Evolutionary conservation across 1,140 invertebrate genomes (phyloP), one percentile per base, ranked within the genome.

Genomic region (Fopius arisanus): DNA sequence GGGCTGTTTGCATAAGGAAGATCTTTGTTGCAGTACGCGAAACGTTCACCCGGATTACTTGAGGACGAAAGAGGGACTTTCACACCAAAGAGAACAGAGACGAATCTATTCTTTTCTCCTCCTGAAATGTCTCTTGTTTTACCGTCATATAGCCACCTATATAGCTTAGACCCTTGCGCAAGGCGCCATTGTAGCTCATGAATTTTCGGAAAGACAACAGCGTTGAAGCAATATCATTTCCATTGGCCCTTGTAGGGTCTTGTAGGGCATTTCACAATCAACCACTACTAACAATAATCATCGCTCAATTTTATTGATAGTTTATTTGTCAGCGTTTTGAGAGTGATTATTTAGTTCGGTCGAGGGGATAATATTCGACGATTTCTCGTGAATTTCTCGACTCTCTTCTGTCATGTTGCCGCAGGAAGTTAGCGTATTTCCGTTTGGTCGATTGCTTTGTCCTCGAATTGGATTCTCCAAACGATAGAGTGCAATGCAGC

Each of bases 391-490:
- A 59, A 59, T 59, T 26, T 23, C 23, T 59, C 54, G 29, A 7
- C 59, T 40, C 21, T 23, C 63, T 33, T 28, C 6, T 23, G 26
- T 31, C 26, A 29, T 43, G 19, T 43, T 19, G n/a, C 43, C 43
- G 16, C 33, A 75, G 77, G 73, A 78, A 73, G 77, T 74, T 73
- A 66, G 43, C 54, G 70, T 78, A 77, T 78, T 78, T 77, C 78
- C 73, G 78, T 72, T 14, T 69, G 70, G 75, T n/a, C 69, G 73
- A 78, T 78, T 75, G 75, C 73, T 77, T 77, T 75, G 75, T 75
- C 54, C 71, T 23, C 37, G 68, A 77, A 77, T 77, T 72, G 78
- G 51, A 75, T 78, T 75, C 74, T 77, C 73, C 10, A 41, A 51
- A 63, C 59, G 19, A 63, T 66, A 31, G 41, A 69, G 72, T 62